Evolutionary conservation across 2,888 invertebrate species (phyloP).

Genomic region (Clusia tigrina): DNA sequence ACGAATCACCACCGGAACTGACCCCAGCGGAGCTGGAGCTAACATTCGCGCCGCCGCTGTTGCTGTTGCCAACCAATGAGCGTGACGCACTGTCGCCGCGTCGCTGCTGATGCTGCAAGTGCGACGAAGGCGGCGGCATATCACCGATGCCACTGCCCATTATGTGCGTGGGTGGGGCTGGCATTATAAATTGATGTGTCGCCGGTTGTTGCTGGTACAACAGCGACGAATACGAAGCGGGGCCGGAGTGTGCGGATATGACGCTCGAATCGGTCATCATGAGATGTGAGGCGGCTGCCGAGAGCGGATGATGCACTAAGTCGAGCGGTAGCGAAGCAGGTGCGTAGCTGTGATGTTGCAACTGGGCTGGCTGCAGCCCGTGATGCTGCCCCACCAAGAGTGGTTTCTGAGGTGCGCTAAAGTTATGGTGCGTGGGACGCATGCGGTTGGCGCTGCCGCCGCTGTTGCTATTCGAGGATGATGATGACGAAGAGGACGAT

Average conservation of each 20-base stretch:
- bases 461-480: constrained; percentile 28
- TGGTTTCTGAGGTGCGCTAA: constrained; percentile 21
- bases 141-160: constrained; percentile 10
- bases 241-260: constrained; percentile 57
- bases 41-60: constrained; percentile 38
- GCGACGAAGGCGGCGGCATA: constrained; percentile 23
- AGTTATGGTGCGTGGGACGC: constrained; percentile 24
- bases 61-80: constrained; percentile 26
- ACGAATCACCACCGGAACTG: constrained; percentile 65
- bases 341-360: constrained; percentile 57
- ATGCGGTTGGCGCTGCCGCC: constrained; percentile 17
- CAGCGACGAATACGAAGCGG: constrained; percentile 44
- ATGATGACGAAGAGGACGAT: constrained; percentile 39
- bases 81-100: constrained; percentile 25
- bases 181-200: constrained; percentile 40
- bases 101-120: constrained; percentile 19
- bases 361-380: constrained; percentile 31
- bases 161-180: constrained; percentile 28
- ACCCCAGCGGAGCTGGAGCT: constrained; percentile 35
- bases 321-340: constrained; percentile 62
- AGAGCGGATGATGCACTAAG: constrained; percentile 51
- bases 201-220: constrained; percentile 39
- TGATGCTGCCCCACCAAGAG: constrained; percentile 26
- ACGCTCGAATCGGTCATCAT: constrained; percentile 63
- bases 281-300: constrained; percentile 57